A percentile compares a stretch with the other conserved stretches of the same genome.
Evolutionary conservation across 2,797 vertebrate species (phyloP).

Genomic region (Acipenser ruthenus): DNA sequence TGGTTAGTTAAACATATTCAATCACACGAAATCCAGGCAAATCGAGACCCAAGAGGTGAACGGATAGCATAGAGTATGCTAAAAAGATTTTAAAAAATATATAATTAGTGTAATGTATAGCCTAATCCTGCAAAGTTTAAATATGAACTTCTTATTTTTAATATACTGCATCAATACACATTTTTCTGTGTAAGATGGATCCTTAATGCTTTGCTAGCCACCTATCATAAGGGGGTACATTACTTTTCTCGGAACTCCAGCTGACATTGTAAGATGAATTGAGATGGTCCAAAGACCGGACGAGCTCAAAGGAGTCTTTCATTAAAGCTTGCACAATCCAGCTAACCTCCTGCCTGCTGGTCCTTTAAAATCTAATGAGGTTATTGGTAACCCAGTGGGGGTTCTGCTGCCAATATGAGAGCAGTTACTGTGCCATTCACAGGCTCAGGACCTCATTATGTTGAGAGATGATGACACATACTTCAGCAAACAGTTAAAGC

Average conservation of each 20-base stretch:
- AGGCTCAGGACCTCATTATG: constrained; percentile 3
- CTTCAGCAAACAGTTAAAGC: background rate
- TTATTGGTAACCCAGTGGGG: background rate
- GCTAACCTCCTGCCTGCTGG: constrained; percentile 8
- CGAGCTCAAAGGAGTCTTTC: constrained; percentile 15
- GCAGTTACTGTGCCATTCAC: background rate
- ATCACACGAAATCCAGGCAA: no score
- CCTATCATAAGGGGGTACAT: constrained; percentile 58
- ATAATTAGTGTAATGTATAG: no score
- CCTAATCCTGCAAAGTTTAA: no score
- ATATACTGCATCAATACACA: no score
- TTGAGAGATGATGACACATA: background rate
- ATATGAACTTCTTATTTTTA: no score
- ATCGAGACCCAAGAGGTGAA: no score
- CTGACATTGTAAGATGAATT: constrained; percentile 12
- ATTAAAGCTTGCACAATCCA: constrained; percentile 16
- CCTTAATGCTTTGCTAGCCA: constrained; percentile 30
- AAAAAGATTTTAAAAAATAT: no score
- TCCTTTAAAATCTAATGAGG: constrained; percentile 6
- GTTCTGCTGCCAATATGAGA: background rate
- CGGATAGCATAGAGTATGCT: no score
- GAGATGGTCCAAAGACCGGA: constrained; percentile 16
- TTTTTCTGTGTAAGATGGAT: constrained; percentile 18
- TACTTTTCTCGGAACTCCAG: constrained; percentile 42
- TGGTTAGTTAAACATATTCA: no score